Evolutionary conservation across 2,888 invertebrate genomes (phyloP).

Genomic region (Alviniconcha strummeri): DNA sequence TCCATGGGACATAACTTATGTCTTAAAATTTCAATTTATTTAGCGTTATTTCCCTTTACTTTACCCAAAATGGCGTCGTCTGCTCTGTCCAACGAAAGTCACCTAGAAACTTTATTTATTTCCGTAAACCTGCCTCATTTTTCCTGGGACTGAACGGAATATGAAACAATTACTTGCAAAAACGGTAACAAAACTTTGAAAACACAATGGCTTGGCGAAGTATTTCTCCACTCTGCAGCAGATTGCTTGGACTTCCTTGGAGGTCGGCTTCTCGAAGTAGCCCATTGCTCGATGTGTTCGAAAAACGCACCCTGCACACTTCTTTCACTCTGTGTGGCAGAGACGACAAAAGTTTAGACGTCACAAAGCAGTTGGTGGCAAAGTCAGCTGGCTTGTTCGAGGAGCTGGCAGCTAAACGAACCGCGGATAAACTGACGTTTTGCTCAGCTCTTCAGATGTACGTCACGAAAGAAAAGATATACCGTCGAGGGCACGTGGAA

Average conservation of each 20-base stretch:
- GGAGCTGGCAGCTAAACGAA: slow-evolving; percentile 41
- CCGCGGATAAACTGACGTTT: slow-evolving; percentile 58
- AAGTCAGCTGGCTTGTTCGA: slow-evolving; percentile 41
- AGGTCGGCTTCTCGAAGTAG: neutral
- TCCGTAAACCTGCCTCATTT: no score
- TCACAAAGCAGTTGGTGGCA: slow-evolving; percentile 26
- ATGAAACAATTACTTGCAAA: no score
- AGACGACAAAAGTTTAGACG: slow-evolving; percentile 20
- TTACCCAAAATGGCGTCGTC: neutral
- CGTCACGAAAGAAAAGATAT: slow-evolving; percentile 79
- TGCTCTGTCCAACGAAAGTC: neutral
- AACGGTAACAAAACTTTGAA: no score
- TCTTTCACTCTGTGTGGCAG: neutral
- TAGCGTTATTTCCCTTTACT: neutral
- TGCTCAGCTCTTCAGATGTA: slow-evolving; percentile 77
- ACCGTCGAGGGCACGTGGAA: slow-evolving; percentile 91
- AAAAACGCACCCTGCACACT: slow-evolving; percentile 2
- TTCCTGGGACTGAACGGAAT: no score
- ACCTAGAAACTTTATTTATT: neutral
- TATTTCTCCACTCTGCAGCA: neutral
- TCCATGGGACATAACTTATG: no score
- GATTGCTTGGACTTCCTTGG: neutral
- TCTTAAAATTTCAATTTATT: no score
- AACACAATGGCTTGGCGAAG: neutral
- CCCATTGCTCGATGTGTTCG: neutral